Evolutionary conservation across 2,888 invertebrate species (phyloP).

Genomic region (Eristalis arbustorum): DNA sequence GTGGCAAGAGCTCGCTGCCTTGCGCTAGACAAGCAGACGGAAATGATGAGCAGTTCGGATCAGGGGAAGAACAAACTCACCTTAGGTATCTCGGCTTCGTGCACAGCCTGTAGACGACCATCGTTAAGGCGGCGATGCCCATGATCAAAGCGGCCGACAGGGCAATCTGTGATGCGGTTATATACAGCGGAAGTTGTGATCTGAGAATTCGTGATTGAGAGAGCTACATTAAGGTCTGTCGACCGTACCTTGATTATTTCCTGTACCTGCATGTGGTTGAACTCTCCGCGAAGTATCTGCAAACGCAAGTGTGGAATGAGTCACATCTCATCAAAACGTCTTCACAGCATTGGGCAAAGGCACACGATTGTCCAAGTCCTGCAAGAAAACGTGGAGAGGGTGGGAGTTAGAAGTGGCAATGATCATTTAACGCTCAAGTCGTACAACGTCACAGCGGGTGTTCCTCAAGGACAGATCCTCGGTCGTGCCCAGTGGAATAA

Average conservation of each 20-base stretch:
- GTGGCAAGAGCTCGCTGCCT: slow-evolving; percentile 61
- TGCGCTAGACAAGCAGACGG: slow-evolving; percentile 37
- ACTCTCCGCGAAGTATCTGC: slow-evolving; percentile 13
- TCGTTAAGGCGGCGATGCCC: slow-evolving; percentile 73
- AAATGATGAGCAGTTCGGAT: not conserved
- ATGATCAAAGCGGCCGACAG: slow-evolving; percentile 72
- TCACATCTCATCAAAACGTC: not conserved
- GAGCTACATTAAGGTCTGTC: not conserved
- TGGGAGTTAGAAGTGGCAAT: not conserved
- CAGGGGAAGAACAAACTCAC: slow-evolving; percentile 39
- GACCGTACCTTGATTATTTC: not conserved
- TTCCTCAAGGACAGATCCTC: too few species aligned
- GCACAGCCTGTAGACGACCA: slow-evolving; percentile 72
- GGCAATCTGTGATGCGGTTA: slow-evolving; percentile 73
- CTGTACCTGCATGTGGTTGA: slow-evolving; percentile 32
- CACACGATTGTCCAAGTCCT: slow-evolving; percentile 17
- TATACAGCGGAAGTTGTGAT: slow-evolving; percentile 45
- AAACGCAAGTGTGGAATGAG: not conserved
- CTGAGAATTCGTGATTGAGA: slow-evolving; percentile 1
- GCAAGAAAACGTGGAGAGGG: not conserved
- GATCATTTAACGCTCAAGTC: too few species aligned
- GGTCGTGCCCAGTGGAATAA: too few species aligned
- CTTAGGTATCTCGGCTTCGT: slow-evolving; percentile 70
- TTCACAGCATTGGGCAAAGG: slow-evolving; percentile 3
- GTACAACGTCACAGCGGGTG: too few species aligned